Base-by-base conservation (phyloP, 2,888 invertebrate species). In the Ennomos quercinarius region DNA sequence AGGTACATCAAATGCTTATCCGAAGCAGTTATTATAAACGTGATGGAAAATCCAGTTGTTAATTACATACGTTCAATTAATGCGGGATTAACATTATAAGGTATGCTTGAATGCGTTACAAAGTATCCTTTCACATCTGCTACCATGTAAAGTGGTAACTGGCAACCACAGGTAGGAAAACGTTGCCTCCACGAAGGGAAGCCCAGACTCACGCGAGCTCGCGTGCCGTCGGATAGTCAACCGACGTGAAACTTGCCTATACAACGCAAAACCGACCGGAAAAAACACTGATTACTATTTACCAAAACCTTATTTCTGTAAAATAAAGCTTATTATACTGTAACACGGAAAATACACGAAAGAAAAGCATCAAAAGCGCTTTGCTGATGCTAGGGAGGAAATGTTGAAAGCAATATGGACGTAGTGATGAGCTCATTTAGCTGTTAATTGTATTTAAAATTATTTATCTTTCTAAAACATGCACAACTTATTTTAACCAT, bases 151-250 rank as follows among this genome's bases (percentile, higher is more conserved):
- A 75, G 62, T 66, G 70, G 58, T 43, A 61, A 43, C 46, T 46
- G 27, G 52, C 69, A 73, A 73, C 72, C 72, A 71, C 77, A 77
- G 77, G 78, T 77, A 76, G 67, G 65, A 70, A 68, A 78, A 59
- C 64, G 59, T 72, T 59, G 71, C 45, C 49, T 59, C 51, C 41
- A 42, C 73, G 70, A 74, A 78, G 82, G 83, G 84, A 75, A 75
- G 64, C 53, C 57, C 62, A 66, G 27, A 27, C 62, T 42, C 89
- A 91, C 91, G 91, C 90, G 58, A 91, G 4, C 52, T 91, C 48
- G 89, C 91, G 89, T 91, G 91, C 85, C 85, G 86, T 46, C 84
- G 86, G 86, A 66, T 73, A 80, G 68, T 89, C 73, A 55, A 50
- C 66, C 68, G 68, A 76, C 76, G 53, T 46, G 74, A 72, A 78